A percentile compares a stretch with the other conserved stretches of the same genome.
Evolutionary conservation across 2,888 invertebrate species (phyloP).

Genomic region (Diaphora mendica): DNA sequence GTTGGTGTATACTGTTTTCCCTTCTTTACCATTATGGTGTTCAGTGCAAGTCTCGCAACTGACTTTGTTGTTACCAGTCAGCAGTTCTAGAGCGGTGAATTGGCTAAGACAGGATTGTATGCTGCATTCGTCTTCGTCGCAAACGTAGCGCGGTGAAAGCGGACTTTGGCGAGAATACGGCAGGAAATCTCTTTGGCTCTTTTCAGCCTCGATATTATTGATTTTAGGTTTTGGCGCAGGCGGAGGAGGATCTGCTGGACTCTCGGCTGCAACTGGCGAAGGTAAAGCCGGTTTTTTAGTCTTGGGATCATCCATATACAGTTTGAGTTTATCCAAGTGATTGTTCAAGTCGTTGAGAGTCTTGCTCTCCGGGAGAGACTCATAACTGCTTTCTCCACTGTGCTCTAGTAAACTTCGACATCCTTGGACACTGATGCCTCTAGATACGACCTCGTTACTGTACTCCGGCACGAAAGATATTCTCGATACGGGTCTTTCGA

Average conservation of each 20-base stretch:
- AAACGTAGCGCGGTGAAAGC: conserved; percentile 89
- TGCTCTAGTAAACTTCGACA: conserved; percentile 73
- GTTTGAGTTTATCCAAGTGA: conserved; percentile 73
- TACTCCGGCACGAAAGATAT: conserved; percentile 77
- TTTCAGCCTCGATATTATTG: conserved; percentile 69
- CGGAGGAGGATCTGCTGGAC: conserved; percentile 54
- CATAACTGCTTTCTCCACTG: conserved; percentile 75
- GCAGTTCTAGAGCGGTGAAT: conserved; percentile 95
- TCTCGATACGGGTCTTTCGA: conserved; percentile 72
- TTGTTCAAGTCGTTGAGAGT: conserved; percentile 65
- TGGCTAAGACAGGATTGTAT: conserved; percentile 96
- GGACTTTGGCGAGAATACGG: conserved; percentile 78
- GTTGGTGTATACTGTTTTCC: conserved; percentile 92
- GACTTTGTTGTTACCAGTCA: conserved; percentile 97
- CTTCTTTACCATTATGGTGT: conserved; percentile 88
- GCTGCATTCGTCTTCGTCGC: conserved; percentile 93
- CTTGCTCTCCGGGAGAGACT: conserved; percentile 66
- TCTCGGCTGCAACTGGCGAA: conserved; percentile 61
- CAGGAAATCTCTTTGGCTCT: conserved; percentile 66
- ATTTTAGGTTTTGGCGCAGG: conserved; percentile 67
- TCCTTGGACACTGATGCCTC: conserved; percentile 78
- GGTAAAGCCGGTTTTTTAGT: conserved; percentile 62
- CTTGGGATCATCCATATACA: conserved; percentile 66
- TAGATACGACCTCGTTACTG: conserved; percentile 74
- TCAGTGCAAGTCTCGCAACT: conserved; percentile 96